Evolutionary conservation across 2,888 invertebrate species (phyloP).

Genomic region (Litoditis marina): DNA sequence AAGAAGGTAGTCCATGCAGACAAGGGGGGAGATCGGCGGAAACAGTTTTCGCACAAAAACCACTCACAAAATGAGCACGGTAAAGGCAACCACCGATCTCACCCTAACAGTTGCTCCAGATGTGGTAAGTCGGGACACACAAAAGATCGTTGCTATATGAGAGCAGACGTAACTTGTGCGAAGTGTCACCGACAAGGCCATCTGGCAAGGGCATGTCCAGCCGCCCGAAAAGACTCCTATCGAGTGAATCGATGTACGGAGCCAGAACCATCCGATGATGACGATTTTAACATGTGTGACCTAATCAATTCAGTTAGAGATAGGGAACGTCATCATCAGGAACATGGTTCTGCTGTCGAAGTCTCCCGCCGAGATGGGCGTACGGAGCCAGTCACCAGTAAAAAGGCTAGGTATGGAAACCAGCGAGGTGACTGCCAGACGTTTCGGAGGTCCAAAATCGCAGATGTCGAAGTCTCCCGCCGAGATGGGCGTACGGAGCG

Average conservation of each 20-base stretch:
- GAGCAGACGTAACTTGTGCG: neutral
- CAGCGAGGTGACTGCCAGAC: too few species aligned
- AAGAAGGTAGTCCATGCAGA: neutral
- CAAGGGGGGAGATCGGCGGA: neutral
- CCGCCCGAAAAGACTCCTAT: neutral
- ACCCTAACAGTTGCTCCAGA: neutral
- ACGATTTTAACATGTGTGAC: neutral
- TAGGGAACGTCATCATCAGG: neutral
- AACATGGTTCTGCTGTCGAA: neutral
- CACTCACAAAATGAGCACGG: too few species aligned
- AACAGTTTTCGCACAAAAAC: neutral
- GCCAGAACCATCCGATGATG: neutral
- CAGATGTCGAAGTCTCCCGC: neutral
- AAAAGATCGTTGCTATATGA: neutral
- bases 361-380: too few species aligned
- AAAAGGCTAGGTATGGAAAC: too few species aligned
- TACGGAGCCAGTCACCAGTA: neutral
- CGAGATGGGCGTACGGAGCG: neutral
- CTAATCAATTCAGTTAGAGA: neutral
- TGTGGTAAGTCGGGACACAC: neutral
- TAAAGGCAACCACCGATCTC: neutral
- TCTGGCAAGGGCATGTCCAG: neutral
- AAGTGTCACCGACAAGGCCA: neutral
- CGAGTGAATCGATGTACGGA: neutral
- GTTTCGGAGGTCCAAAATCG: too few species aligned